Conservation (phyloP, 2,113 vertebrate species). For the Paracanthobrama guichenoti region DNA sequence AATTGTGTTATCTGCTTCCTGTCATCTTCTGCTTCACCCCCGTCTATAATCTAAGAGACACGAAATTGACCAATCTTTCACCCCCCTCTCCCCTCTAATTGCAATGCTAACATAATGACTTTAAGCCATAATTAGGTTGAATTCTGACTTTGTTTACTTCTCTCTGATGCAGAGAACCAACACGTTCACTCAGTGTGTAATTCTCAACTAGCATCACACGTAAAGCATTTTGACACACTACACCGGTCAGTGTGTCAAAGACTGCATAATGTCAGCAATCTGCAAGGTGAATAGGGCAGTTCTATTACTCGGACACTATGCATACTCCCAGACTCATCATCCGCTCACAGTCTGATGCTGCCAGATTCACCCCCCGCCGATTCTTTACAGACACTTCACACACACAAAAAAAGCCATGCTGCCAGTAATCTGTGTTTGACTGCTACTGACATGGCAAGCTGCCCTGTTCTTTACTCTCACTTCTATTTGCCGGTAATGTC, state of each 20-base stretch:
- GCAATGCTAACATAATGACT: constrained; percentile 7
- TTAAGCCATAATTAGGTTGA: neutral
- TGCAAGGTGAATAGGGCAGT: neutral
- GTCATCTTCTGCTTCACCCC: constrained; percentile 12
- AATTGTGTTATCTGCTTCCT: constrained; percentile 31
- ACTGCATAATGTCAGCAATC: neutral
- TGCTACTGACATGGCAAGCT: constrained; percentile 27
- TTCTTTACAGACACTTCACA: constrained; percentile 17
- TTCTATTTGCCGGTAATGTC: neutral
- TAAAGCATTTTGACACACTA: too few relatives aligned
- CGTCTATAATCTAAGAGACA: constrained; percentile 5
- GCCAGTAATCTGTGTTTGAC: neutral
- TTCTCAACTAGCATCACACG: too few relatives aligned
- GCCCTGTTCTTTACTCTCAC: neutral
- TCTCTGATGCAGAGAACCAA: neutral
- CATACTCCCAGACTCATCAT: neutral
- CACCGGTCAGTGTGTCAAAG: too few relatives aligned
- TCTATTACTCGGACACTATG: neutral
- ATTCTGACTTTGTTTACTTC: neutral
- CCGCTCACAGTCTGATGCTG: neutral
- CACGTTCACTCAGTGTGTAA: neutral
- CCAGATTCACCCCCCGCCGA: neutral
- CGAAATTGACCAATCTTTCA: constrained; percentile 21
- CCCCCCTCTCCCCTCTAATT: constrained; percentile 16
- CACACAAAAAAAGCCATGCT: neutral